These are phyloP conservation scores for Yponomeuta evonymella DNA, from an alignment of 2,888 invertebrate genomes.

Conservation along the genomic window DNA sequence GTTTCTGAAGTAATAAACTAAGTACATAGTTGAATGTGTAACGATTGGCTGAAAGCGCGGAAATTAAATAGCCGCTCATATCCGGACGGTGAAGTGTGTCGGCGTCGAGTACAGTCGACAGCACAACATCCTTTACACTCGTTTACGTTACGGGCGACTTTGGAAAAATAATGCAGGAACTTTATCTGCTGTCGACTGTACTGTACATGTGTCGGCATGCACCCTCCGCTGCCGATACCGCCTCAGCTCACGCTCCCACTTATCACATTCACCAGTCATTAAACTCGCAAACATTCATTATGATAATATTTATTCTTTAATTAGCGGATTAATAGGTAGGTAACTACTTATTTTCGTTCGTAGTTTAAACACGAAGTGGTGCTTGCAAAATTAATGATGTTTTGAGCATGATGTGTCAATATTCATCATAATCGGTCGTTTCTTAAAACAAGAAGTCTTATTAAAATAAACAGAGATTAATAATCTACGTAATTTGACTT, in stretches of 20 bases:
- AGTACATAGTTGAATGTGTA: not conserved
- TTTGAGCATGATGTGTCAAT: not conserved
- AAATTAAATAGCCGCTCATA: constrained; percentile 72
- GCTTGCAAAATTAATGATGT: not conserved
- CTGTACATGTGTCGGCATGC: no score
- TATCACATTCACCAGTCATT: constrained; percentile 5
- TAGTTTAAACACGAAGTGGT: not conserved
- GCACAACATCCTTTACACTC: no score
- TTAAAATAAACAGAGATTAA: not conserved
- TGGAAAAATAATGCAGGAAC: no score
- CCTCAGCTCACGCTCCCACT: constrained; percentile 10
- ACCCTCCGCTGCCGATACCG: no score
- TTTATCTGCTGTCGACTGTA: no score
- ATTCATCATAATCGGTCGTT: not conserved
- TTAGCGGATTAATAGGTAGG: not conserved
- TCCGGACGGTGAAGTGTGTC: constrained; percentile 54
- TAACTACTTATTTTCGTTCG: not conserved
- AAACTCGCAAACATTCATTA: no score
- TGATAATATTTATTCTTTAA: not conserved
- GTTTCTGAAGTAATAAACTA: not conserved
- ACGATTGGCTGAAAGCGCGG: constrained; percentile 36
- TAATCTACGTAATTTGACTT: not conserved
- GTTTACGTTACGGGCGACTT: no score
- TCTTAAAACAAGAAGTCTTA: not conserved
- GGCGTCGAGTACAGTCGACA: constrained; percentile 17